A percentile compares a stretch with the other conserved stretches of the same genome.
phyloP scores from a whole-genome alignment of 2,888 invertebrate genomes.

The Drosophila atroscutellata region DNA sequence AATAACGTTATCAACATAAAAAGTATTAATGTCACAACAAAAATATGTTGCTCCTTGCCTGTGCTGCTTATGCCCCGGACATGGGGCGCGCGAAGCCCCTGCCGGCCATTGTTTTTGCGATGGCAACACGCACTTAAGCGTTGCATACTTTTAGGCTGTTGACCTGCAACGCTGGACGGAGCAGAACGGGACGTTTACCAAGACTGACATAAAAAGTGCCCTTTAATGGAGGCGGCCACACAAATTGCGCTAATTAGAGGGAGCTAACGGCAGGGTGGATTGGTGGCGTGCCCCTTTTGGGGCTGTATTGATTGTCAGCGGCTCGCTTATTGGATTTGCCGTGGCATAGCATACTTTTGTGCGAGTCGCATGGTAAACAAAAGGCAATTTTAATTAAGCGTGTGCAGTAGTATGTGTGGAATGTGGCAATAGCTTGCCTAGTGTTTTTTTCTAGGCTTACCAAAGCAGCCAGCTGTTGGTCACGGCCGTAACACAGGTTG shows the following conservation, averaged over 20 bases:
- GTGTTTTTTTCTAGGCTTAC: constrained; percentile 46
- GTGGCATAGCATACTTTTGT: constrained; percentile 47
- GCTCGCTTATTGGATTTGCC: constrained; percentile 66
- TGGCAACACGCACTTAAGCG: constrained; percentile 56
- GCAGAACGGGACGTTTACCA: background rate
- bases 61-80: constrained; percentile 7
- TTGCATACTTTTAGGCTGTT: constrained; percentile 80
- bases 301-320: constrained; percentile 62
- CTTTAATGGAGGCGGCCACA: constrained; percentile 32
- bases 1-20: background rate
- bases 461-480: constrained; percentile 62
- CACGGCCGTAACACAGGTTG: constrained; percentile 43
- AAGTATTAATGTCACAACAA: constrained; percentile 26
- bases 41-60: constrained; percentile 2
- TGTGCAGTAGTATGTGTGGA: background rate
- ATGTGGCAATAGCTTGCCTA: background rate
- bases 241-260: constrained; percentile 50
- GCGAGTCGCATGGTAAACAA: constrained; percentile 53
- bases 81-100: constrained; percentile 41
- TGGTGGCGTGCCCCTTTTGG: constrained; percentile 6
- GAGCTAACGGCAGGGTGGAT: background rate
- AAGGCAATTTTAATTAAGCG: constrained; percentile 72
- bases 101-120: constrained; percentile 44
- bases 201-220: constrained; percentile 29
- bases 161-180: constrained; percentile 49